Evolutionary conservation across 2,113 vertebrate genomes (phyloP).

Genomic region (Burhinus oedicnemus): DNA sequence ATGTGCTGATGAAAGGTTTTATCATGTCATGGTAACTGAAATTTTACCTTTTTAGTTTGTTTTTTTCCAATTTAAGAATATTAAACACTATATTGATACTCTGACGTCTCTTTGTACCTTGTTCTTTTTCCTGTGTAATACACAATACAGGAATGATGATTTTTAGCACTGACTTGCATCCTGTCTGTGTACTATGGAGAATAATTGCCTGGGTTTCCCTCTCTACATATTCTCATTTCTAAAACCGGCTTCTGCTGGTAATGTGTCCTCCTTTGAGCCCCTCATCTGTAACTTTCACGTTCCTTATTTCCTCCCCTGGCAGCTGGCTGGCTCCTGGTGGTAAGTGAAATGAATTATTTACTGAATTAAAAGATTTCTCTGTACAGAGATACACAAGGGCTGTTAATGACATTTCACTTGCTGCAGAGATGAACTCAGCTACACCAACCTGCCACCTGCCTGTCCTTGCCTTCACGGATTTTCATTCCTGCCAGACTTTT

Average conservation of each 20-base stretch:
- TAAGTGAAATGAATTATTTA: not conserved
- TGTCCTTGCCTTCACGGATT: not conserved
- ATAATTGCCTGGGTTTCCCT: not conserved
- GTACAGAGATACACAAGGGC: not conserved
- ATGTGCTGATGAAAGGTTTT: not conserved
- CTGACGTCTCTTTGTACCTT: not conserved
- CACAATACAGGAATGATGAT: accelerated
- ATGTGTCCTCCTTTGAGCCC: accelerated
- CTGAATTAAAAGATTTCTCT: not conserved
- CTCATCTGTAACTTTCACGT: not conserved
- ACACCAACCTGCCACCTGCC: not conserved
- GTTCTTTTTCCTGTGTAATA: not conserved
- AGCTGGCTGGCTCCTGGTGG: not conserved
- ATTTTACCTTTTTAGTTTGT: not conserved
- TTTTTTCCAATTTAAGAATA: not conserved
- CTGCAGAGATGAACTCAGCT: not conserved
- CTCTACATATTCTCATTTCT: not conserved
- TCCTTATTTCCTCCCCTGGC: not conserved
- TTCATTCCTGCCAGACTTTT: not conserved
- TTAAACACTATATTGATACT: conserved; percentile 47
- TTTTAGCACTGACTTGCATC: not conserved
- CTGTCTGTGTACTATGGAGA: not conserved
- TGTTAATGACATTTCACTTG: not conserved
- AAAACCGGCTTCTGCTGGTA: not conserved
- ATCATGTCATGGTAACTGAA: not conserved